A percentile compares a stretch with the other conserved stretches of the same genome.
Conservation (phyloP, 2,113 vertebrate genomes). For the Chaetura pelagica region DNA sequence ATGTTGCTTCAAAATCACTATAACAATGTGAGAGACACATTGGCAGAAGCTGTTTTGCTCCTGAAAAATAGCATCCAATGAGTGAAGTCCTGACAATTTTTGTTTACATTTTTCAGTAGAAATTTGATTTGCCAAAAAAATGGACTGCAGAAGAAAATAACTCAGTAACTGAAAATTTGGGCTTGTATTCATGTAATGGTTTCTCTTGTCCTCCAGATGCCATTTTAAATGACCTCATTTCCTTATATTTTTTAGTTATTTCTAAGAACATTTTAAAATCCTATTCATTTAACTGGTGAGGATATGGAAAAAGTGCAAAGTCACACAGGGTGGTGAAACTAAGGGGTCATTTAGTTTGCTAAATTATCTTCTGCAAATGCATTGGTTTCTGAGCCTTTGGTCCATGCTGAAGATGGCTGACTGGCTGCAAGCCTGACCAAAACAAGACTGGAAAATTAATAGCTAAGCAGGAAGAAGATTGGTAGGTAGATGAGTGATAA, state of each 20-base stretch:
- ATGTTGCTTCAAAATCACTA: neutral
- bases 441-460: neutral
- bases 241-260: neutral
- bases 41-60: neutral
- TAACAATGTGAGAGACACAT: neutral
- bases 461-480: neutral
- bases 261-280: neutral
- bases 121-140: neutral
- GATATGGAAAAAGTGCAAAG: neutral
- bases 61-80: neutral
- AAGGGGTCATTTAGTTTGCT: neutral
- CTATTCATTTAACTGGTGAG: neutral
- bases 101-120: constrained; percentile 18
- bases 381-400: neutral
- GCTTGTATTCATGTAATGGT: neutral
- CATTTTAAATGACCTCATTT: neutral
- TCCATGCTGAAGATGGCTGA: neutral
- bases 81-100: neutral
- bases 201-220: neutral
- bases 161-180: neutral
- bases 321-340: neutral
- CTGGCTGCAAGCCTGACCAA: neutral
- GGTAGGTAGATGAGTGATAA: neutral
- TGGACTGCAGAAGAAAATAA: neutral
- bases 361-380: neutral